Base-by-base conservation (phyloP, 92 coral and sea anemone genomes). In the Porites evermanni region DNA sequence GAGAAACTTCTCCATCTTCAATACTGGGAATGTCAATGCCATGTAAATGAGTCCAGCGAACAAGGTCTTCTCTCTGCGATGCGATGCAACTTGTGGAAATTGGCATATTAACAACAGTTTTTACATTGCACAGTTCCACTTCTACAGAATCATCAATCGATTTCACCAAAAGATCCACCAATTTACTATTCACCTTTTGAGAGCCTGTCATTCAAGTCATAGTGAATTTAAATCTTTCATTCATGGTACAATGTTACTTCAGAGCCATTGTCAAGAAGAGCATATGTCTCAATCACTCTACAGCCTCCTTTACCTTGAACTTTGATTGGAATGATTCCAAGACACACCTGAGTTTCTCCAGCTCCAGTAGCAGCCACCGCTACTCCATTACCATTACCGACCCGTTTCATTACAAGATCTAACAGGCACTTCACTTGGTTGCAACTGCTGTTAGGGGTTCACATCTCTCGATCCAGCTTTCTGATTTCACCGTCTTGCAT, bases 141-240 rank as follows among this genome's bases (percentile, higher is more conserved):
- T 74, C 63, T 6, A 80, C 53, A 21, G 72, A 64, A 56, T 83
- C 93, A 53, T 94, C 94, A 80, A 91, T 29, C 14, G 92, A 94
- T 72, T 63, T 83, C 53, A 94, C 95, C 38, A 59, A 65, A 54
- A 84, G 79, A 63, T 92, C 85, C 69, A 89, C 89, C 2, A 66
- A 61, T 54, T 79, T 79, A 64, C 93, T 63, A 29, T 88, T 91
- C 20, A 91, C 58, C 59, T 82, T 77, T 8, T 82, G 59, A 50
- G 92, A 67, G 51, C 96, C 96, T 51, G 88, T 88, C 68, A 91
- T 83, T 10, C 94, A 87, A 78, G 92, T 93, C 56, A 88, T 68
- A 24, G 91, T 89, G 83, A 88, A 93, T 6, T 76, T 80, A 17
- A 83, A 47, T 72, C 86, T 88, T 24, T 77, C 79, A 29, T 54